These are phyloP conservation scores for Vultur gryphus DNA, from an alignment of 2,797 vertebrate species.

Conservation along the genomic window DNA sequence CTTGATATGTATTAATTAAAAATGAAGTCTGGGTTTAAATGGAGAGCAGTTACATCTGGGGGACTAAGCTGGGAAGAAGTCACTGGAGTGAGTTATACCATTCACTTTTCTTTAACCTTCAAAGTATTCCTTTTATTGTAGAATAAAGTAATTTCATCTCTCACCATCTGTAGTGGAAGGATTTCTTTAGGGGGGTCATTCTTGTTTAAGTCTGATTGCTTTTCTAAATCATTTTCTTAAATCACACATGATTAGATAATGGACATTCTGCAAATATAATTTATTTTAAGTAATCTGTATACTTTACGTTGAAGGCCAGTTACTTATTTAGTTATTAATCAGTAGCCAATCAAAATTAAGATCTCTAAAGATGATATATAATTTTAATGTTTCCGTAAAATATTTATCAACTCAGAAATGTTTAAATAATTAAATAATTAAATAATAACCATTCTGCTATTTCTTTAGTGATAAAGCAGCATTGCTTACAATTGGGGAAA, in stretches of 20 bases:
- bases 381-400: background rate
- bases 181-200: background rate
- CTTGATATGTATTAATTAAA: constrained; percentile 56
- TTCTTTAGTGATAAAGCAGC: background rate
- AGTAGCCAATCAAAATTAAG: background rate
- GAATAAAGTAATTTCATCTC: background rate
- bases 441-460: background rate
- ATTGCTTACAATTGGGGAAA: background rate
- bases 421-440: constrained; percentile 16
- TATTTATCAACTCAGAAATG: background rate
- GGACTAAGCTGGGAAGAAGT: constrained; percentile 6
- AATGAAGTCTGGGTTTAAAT: constrained; percentile 33
- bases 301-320: background rate
- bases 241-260: background rate
- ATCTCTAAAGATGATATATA: background rate
- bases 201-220: background rate
- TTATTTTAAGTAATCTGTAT: background rate
- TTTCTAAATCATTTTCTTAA: background rate
- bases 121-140: background rate
- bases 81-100: background rate
- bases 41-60: background rate
- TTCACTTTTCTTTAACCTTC: constrained; percentile 18
- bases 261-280: background rate
- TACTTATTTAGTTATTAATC: background rate
- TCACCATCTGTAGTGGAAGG: background rate